A percentile compares a stretch with the other conserved stretches of the same genome.
phyloP scores from a whole-genome alignment of 2,888 invertebrate species.

The Quadriops clusia region DNA sequence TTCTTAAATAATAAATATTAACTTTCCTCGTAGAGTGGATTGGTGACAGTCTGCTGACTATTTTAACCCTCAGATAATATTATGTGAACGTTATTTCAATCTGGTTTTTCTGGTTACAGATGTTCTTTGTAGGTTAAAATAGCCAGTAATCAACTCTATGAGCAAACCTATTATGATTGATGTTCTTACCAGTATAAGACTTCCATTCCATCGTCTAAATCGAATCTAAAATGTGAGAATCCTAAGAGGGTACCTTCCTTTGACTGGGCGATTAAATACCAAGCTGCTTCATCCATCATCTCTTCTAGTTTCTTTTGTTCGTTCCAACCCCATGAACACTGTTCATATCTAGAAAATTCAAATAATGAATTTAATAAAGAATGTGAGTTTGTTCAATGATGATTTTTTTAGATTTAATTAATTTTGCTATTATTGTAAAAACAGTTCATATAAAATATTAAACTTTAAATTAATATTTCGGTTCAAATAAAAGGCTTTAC shows the following conservation, averaged over 20 bases:
- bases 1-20: too few species aligned
- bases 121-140: conserved; percentile 6
- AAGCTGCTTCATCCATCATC: conserved; percentile 59
- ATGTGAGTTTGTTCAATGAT: too few species aligned
- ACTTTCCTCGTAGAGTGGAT: too few species aligned
- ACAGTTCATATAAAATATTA: too few species aligned
- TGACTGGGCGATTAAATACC: conserved; percentile 56
- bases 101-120: neutral
- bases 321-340: conserved; percentile 75
- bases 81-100: too few species aligned
- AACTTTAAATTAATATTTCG: too few species aligned
- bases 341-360: conserved; percentile 48
- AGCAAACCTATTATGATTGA: neutral
- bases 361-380: too few species aligned
- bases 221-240: conserved; percentile 75
- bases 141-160: conserved; percentile 1
- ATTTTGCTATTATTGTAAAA: too few species aligned
- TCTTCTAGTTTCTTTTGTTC: conserved; percentile 60
- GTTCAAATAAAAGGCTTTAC: too few species aligned
- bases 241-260: conserved; percentile 46
- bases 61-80: too few species aligned
- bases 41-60: too few species aligned
- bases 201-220: conserved; percentile 63
- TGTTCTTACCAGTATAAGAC: conserved; percentile 61
- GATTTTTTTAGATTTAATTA: too few species aligned